phyloP scores from a whole-genome alignment of 2,797 vertebrate genomes.

The Tarsius wallacei region DNA sequence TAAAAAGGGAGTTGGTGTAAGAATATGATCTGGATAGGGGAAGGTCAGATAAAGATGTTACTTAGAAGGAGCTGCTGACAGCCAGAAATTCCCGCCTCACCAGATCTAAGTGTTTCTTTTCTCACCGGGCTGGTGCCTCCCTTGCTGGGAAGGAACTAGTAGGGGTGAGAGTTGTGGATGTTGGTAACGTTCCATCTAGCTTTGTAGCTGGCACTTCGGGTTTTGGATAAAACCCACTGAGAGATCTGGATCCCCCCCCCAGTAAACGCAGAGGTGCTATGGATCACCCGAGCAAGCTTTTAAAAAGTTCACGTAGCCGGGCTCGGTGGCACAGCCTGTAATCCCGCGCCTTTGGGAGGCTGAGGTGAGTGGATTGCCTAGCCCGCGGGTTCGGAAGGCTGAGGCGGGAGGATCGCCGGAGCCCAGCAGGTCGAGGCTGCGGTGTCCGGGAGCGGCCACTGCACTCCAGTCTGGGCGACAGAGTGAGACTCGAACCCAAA shows the following conservation, averaged over 20 bases:
- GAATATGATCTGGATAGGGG: too few species aligned
- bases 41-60: neutral
- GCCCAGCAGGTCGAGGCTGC: too few species aligned
- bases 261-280: accelerated
- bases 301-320: neutral
- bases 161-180: neutral
- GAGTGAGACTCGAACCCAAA: too few species aligned
- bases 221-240: neutral
- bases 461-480: too few species aligned
- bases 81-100: neutral
- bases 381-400: too few species aligned
- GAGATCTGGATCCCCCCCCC: neutral
- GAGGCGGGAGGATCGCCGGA: too few species aligned
- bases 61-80: too few species aligned
- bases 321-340: too few species aligned
- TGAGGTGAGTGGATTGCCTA: too few species aligned
- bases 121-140: neutral
- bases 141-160: accelerated
- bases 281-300: neutral
- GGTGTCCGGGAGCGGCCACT: too few species aligned
- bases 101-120: neutral
- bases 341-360: too few species aligned
- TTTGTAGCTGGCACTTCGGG: neutral
- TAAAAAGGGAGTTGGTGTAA: neutral
- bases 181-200: neutral